phyloP scores from a whole-genome alignment of 2,113 vertebrate species.

The Ia io region DNA sequence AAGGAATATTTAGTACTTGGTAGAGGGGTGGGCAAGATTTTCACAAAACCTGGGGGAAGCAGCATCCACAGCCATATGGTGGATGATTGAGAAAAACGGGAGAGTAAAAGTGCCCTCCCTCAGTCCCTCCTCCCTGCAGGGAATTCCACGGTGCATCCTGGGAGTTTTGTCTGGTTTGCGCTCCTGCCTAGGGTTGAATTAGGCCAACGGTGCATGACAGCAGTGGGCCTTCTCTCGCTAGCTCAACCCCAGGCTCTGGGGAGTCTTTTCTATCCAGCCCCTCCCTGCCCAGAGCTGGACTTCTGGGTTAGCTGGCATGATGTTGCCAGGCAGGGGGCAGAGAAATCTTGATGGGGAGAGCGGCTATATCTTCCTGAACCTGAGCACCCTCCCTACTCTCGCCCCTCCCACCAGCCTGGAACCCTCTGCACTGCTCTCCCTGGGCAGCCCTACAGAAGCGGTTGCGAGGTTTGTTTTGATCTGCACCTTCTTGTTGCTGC shows the following conservation, averaged over 20 bases:
- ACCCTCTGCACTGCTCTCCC: not conserved
- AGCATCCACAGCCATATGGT: not conserved
- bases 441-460: not conserved
- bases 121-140: not conserved
- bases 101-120: not conserved
- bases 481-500: not conserved
- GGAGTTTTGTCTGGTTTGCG: not conserved
- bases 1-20: not conserved
- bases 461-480: not conserved
- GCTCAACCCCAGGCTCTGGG: not conserved
- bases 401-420: not conserved
- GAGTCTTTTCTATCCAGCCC: not conserved
- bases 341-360: not conserved
- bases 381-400: no score
- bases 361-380: not conserved
- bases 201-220: not conserved
- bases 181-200: not conserved
- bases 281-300: not conserved
- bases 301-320: not conserved
- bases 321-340: not conserved
- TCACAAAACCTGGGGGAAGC: not conserved
- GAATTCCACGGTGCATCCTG: not conserved
- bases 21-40: not conserved
- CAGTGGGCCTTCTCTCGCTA: not conserved
- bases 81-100: not conserved